These are phyloP conservation scores for Macrochelys suwanniensis DNA, from an alignment of 2,797 vertebrate genomes.

Conservation along the genomic window DNA sequence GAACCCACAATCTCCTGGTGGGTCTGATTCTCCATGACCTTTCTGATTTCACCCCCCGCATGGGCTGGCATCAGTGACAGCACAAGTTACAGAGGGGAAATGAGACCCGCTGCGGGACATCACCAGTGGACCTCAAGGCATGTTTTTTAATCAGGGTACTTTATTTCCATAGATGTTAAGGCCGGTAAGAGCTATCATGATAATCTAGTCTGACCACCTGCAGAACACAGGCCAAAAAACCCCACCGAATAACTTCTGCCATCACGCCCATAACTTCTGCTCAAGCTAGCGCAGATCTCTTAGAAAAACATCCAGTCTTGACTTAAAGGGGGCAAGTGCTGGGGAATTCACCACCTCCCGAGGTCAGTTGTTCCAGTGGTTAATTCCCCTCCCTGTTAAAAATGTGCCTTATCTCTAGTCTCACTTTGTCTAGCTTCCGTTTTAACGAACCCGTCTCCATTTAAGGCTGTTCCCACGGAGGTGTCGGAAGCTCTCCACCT, in stretches of 20 bases:
- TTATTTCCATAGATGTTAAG: no score
- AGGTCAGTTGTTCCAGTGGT: accelerated
- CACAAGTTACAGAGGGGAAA: accelerated
- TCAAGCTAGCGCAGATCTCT: neutral
- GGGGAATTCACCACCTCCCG: accelerated
- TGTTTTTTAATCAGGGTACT: no score
- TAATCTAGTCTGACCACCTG: accelerated
- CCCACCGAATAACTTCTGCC: neutral
- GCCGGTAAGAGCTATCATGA: accelerated
- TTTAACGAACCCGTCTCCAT: constrained; percentile 8
- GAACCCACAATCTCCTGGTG: accelerated
- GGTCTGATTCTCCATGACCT: neutral
- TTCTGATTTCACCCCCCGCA: neutral
- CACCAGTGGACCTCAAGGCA: neutral
- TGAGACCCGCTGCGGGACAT: accelerated
- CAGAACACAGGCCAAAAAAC: neutral
- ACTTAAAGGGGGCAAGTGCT: neutral
- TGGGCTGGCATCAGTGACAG: neutral
- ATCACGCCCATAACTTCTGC: accelerated
- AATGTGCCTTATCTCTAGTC: accelerated
- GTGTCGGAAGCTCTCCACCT: constrained; percentile 36
- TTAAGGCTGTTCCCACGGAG: constrained; percentile 6
- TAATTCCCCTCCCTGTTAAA: neutral
- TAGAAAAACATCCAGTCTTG: accelerated
- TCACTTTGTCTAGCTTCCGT: neutral